Evolutionary conservation across 2,888 invertebrate genomes (phyloP).

Genomic region (Cryptus armator): DNA sequence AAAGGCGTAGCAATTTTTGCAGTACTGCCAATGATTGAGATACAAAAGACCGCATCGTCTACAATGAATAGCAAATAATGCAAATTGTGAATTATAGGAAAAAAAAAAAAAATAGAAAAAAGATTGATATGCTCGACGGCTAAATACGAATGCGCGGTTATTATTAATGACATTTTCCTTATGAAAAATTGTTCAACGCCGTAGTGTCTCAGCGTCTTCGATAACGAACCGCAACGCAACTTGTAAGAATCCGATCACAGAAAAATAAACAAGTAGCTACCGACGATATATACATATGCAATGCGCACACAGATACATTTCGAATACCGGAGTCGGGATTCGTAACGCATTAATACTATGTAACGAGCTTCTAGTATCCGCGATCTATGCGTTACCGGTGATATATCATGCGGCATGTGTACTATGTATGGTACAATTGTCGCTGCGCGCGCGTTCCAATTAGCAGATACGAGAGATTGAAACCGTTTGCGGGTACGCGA

Average conservation of each 20-base stretch:
- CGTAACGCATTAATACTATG: slow-evolving; percentile 19
- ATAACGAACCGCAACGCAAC: neutral
- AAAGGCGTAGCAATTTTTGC: neutral
- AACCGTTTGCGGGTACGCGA: slow-evolving; percentile 43
- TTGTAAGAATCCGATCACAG: neutral
- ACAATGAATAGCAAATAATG: slow-evolving; percentile 5
- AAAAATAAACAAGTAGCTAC: slow-evolving; percentile 1
- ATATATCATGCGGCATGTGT: slow-evolving; percentile 48
- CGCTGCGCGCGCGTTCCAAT: slow-evolving; percentile 62
- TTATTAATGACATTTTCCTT: neutral
- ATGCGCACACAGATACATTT: neutral
- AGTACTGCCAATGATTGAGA: neutral
- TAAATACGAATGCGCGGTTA: neutral
- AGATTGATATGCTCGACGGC: neutral
- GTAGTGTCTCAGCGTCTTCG: neutral
- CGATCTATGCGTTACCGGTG: slow-evolving; percentile 12
- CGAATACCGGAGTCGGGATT: neutral
- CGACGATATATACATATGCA: neutral
- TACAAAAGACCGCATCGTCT: neutral
- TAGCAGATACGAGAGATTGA: slow-evolving; percentile 63
- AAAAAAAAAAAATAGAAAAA: neutral
- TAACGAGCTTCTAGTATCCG: slow-evolving; percentile 33
- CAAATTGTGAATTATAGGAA: neutral
- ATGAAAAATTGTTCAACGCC: neutral
- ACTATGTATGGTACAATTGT: slow-evolving; percentile 61